These are phyloP conservation scores for Pygoscelis antarcticus DNA, from an alignment of 2,113 vertebrate genomes.

Conservation along the genomic window DNA sequence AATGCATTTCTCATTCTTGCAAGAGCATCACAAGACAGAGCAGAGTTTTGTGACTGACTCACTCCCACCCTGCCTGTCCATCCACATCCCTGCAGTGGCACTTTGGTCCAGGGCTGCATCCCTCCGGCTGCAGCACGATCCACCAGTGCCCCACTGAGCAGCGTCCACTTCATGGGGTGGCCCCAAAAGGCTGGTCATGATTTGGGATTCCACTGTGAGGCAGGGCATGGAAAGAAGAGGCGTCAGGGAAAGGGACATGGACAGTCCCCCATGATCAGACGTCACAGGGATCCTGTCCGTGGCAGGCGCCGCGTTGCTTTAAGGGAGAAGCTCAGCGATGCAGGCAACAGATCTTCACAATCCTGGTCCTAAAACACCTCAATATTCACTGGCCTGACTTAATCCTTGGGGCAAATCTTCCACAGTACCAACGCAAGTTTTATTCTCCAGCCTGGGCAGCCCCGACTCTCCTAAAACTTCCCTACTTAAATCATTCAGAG, in stretches of 20 bases:
- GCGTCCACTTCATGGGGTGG: not conserved
- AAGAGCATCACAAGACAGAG: not conserved
- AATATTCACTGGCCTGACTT: not conserved
- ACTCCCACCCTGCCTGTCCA: accelerated
- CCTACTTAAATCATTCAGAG: not conserved
- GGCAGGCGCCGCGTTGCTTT: accelerated
- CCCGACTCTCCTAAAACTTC: not conserved
- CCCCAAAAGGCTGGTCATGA: not conserved
- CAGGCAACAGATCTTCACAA: not conserved
- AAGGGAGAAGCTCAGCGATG: not conserved
- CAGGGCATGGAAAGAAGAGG: not conserved
- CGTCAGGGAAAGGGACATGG: not conserved
- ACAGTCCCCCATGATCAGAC: accelerated
- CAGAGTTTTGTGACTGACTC: not conserved
- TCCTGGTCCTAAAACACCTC: not conserved
- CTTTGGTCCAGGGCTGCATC: not conserved
- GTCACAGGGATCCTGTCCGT: not conserved
- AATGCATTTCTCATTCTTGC: not conserved
- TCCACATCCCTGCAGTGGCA: not conserved
- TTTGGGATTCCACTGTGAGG: accelerated
- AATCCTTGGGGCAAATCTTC: not conserved
- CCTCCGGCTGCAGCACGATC: accelerated
- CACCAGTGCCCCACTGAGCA: not conserved
- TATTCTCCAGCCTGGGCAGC: not conserved
- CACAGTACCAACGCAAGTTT: not conserved